phyloP scores from a whole-genome alignment of 1,140 invertebrate species.

The Drosophila rhopaloa region DNA sequence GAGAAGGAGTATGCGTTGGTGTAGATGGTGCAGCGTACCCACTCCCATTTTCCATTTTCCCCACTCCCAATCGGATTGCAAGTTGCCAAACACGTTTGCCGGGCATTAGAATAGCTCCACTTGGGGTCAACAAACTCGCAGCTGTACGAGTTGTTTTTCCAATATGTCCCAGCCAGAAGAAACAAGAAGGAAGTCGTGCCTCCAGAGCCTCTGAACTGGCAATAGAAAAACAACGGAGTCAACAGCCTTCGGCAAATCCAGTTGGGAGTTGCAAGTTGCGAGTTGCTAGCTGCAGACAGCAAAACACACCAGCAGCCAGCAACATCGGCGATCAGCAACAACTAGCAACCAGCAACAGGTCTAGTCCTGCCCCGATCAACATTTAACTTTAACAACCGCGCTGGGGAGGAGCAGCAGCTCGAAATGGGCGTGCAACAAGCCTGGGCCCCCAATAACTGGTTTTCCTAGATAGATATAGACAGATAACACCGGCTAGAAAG shows the following conservation, averaged over 20 bases:
- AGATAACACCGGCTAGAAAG: constrained; percentile 55
- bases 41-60: constrained; percentile 13
- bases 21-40: constrained; percentile 11
- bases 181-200: constrained; percentile 66
- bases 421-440: constrained; percentile 73
- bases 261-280: constrained; percentile 29
- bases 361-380: constrained; percentile 74
- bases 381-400: constrained; percentile 20
- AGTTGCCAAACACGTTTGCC: constrained; percentile 76
- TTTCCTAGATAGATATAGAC: constrained; percentile 79
- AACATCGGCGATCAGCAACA: constrained; percentile 30
- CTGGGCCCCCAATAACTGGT: constrained; percentile 77
- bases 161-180: constrained; percentile 40
- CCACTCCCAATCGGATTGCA: constrained; percentile 37
- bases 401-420: constrained; percentile 26
- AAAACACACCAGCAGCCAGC: constrained; percentile 8
- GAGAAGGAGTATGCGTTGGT: constrained; percentile 2
- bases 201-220: constrained; percentile 28
- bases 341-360: constrained; percentile 60
- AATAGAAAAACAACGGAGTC: constrained; percentile 79
- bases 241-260: constrained; percentile 67
- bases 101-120: constrained; percentile 67
- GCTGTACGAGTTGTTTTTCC: constrained; percentile 24
- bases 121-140: constrained; percentile 63
- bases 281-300: constrained; percentile 32